phyloP scores from a whole-genome alignment of 2,888 invertebrate genomes.

The Callosobruchus maculatus region DNA sequence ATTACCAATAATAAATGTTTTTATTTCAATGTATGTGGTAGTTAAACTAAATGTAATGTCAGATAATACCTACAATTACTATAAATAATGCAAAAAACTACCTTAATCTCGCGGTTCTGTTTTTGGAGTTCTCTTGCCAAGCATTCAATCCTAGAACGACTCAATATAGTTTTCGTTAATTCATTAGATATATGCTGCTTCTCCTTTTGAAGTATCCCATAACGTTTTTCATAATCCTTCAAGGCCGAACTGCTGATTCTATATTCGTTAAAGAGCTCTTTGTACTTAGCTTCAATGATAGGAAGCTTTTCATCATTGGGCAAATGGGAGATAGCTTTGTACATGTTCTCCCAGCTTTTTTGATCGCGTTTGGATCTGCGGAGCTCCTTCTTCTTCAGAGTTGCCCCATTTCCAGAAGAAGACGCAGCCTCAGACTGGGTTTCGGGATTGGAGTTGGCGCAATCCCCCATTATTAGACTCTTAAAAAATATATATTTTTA shows the following conservation, averaged over 20 bases:
- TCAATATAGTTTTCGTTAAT: conserved; percentile 75
- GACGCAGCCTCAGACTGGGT: background rate
- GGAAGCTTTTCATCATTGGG: conserved; percentile 67
- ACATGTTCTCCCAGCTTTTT: conserved; percentile 62
- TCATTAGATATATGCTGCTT: conserved; percentile 81
- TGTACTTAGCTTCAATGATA: conserved; percentile 70
- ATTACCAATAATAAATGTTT: too few species aligned
- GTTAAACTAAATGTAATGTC: too few species aligned
- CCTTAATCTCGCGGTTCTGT: conserved; percentile 87
- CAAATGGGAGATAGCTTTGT: conserved; percentile 58
- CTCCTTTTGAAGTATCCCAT: conserved; percentile 62
- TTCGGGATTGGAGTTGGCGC: background rate
- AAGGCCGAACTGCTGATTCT: conserved; percentile 53
- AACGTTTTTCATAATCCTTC: conserved; percentile 39
- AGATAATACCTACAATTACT: too few species aligned
- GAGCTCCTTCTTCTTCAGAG: conserved; percentile 23
- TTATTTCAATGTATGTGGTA: too few species aligned
- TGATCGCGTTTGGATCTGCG: conserved; percentile 45
- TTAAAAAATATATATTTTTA: background rate
- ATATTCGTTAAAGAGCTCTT: conserved; percentile 70
- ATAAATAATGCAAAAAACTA: conserved; percentile 38
- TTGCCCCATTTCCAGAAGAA: background rate
- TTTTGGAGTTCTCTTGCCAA: conserved; percentile 90
- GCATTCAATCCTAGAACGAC: conserved; percentile 81
- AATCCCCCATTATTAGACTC: background rate